These are phyloP conservation scores for Cyprinodon variegatus DNA, from an alignment of 2,113 vertebrate genomes.

Conservation along the genomic window DNA sequence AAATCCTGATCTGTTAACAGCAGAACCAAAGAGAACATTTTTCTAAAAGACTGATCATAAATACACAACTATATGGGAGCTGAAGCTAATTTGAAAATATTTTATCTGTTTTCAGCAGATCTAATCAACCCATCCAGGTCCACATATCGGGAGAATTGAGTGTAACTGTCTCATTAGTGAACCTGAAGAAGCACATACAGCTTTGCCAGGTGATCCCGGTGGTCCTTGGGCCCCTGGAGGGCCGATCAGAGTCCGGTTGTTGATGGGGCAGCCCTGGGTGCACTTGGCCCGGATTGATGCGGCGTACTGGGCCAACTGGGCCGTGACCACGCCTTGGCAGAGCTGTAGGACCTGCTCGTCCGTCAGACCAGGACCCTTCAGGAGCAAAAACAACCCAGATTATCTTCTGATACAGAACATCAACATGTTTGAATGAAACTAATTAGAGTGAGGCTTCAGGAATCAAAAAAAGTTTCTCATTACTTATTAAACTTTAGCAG, in stretches of 20 bases:
- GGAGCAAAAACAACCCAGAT: background rate
- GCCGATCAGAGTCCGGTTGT: conserved; percentile 77
- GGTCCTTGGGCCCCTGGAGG: conserved; percentile 72
- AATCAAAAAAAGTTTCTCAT: too few species aligned
- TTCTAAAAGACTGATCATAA: background rate
- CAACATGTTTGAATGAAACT: too few species aligned
- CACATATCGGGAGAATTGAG: background rate
- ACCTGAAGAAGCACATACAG: conserved; percentile 50
- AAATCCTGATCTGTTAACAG: background rate
- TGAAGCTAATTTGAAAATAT: background rate
- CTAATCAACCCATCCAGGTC: background rate
- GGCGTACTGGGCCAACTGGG: conserved; percentile 79
- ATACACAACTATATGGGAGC: background rate
- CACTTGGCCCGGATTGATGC: conserved; percentile 76
- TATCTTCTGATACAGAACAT: background rate
- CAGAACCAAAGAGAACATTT: background rate
- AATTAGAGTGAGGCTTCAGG: too few species aligned
- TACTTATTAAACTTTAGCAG: too few species aligned
- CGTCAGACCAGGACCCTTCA: conserved; percentile 79
- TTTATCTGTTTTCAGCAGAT: background rate
- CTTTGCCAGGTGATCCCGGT: conserved; percentile 66
- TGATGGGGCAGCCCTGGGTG: conserved; percentile 78
- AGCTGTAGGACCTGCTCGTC: conserved; percentile 82
- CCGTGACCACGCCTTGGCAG: conserved; percentile 75
- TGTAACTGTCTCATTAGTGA: background rate